Conservation (phyloP, 2,797 vertebrate species). For the Sebastes hopkinsi region DNA sequence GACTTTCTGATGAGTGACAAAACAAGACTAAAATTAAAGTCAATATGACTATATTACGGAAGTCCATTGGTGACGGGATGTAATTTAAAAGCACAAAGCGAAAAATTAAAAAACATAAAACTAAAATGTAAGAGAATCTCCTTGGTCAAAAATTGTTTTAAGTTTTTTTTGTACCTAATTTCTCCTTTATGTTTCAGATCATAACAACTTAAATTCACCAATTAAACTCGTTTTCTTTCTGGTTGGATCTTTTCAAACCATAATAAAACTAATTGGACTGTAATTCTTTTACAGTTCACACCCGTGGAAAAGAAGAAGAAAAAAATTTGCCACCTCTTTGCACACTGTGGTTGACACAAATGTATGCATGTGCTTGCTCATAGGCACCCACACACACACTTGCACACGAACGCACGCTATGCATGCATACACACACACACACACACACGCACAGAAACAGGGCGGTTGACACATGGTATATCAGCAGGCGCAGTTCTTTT, state of each 20-base stretch:
- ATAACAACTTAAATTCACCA: background rate
- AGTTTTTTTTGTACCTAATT: too few relatives aligned
- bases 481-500: slow-evolving; percentile 80
- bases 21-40: background rate
- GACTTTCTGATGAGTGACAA: background rate
- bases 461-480: slow-evolving; percentile 78
- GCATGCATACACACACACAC: background rate
- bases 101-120: background rate
- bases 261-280: slow-evolving; percentile 26
- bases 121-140: background rate
- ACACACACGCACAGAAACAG: slow-evolving; percentile 16
- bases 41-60: background rate
- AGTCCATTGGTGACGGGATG: too few relatives aligned
- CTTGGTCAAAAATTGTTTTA: background rate
- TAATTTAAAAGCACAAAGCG: background rate
- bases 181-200: background rate
- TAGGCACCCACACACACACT: slow-evolving; percentile 35
- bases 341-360: slow-evolving; percentile 62
- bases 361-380: slow-evolving; percentile 53
- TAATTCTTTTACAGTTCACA: slow-evolving; percentile 57
- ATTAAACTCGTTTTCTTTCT: background rate
- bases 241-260: background rate
- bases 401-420: background rate
- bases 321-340: slow-evolving; percentile 44
- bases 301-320: slow-evolving; percentile 22